Percentiles rank a stretch among this genome's conserved stretches.
These are phyloP conservation scores for Dolichallabes microphthalmus DNA, from an alignment of 2,113 vertebrate genomes.

Conservation along the genomic window DNA sequence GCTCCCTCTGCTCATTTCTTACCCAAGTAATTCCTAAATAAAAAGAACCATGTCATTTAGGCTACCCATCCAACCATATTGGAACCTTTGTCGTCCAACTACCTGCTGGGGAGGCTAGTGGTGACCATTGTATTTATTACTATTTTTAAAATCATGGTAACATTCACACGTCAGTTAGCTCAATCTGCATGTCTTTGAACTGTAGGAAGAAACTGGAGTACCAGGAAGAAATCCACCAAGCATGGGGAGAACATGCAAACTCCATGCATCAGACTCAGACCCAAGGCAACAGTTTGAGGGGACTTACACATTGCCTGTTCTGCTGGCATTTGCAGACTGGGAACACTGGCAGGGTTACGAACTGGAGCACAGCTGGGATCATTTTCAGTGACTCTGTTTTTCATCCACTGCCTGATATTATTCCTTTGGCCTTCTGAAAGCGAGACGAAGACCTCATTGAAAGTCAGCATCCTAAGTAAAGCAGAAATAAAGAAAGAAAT, in stretches of 20 bases:
- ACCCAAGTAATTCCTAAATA: too few species aligned
- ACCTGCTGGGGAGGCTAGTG: too few species aligned
- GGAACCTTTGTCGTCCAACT: too few species aligned
- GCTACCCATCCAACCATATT: too few species aligned
- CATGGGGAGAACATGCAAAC: too few species aligned
- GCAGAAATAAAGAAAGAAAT: constrained; percentile 7
- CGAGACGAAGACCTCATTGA: constrained; percentile 43
- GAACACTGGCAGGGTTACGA: background rate
- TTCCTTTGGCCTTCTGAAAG: constrained; percentile 53
- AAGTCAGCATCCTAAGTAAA: constrained; percentile 60
- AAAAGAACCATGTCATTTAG: background rate
- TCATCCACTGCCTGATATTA: constrained; percentile 60
- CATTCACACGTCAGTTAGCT: too few species aligned
- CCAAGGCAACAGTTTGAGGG: background rate
- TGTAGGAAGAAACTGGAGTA: too few species aligned
- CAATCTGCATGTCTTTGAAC: too few species aligned
- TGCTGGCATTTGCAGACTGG: background rate
- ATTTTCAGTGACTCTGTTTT: constrained; percentile 52
- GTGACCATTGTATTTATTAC: too few species aligned
- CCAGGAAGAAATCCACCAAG: too few species aligned
- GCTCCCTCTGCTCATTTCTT: background rate
- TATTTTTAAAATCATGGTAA: too few species aligned
- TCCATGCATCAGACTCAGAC: too few species aligned
- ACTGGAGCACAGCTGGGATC: constrained; percentile 38
- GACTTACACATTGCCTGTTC: background rate